These are phyloP conservation scores for Papilio machaon DNA, from an alignment of 1,140 invertebrate genomes.

Conservation along the genomic window DNA sequence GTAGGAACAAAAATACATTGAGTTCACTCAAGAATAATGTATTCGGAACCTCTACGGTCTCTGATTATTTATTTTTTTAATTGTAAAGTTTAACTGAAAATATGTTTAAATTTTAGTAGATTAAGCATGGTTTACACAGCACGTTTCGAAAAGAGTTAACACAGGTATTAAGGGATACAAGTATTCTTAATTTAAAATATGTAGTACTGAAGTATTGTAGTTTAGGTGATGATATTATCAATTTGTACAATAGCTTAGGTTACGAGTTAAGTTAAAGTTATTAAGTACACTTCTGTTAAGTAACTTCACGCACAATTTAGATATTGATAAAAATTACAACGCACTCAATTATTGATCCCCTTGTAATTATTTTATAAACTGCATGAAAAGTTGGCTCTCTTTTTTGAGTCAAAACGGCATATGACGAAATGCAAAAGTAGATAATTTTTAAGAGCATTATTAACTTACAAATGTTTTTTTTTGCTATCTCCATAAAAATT, in stretches of 20 bases:
- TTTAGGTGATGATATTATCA: neutral
- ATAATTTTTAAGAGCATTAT: neutral
- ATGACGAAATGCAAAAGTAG: neutral
- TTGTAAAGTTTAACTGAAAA: neutral
- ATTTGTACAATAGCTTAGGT: conserved; percentile 4
- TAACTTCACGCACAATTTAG: conserved; percentile 6
- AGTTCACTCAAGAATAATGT: neutral
- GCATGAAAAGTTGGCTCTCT: conserved; percentile 1
- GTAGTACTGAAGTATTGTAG: conserved; percentile 6
- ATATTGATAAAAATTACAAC: neutral
- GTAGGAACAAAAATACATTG: neutral
- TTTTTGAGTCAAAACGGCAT: neutral
- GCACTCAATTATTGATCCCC: neutral
- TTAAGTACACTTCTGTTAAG: neutral
- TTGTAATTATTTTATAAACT: neutral
- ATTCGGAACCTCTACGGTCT: neutral
- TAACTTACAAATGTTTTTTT: neutral
- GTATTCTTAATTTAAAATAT: neutral
- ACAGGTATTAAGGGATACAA: neutral
- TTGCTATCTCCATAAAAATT: neutral
- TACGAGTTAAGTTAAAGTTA: conserved; percentile 18
- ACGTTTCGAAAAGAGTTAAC: neutral
- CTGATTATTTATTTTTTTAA: neutral
- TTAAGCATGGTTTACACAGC: conserved; percentile 19
- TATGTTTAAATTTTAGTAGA: neutral